These are phyloP conservation scores for Drosophila koepferae DNA, from an alignment of 2,888 invertebrate species.

Conservation along the genomic window DNA sequence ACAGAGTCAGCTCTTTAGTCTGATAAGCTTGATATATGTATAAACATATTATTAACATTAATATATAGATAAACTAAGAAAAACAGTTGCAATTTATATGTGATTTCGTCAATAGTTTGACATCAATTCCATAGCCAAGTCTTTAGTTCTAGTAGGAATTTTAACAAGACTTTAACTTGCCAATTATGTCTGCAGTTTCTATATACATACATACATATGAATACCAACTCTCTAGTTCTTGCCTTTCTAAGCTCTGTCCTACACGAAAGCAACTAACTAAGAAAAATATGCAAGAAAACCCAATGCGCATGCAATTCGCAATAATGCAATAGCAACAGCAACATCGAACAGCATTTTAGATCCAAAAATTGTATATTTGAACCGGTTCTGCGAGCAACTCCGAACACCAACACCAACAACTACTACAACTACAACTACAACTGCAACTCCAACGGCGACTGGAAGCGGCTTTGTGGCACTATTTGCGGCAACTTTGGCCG, in stretches of 20 bases:
- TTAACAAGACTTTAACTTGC: neutral
- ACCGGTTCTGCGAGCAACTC: constrained; percentile 63
- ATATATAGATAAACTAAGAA: neutral
- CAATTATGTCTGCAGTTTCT: neutral
- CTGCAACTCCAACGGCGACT: constrained; percentile 17
- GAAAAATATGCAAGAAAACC: constrained; percentile 48
- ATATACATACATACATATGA: neutral
- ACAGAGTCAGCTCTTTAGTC: neutral
- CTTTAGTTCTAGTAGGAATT: constrained; percentile 55
- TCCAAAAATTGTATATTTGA: constrained; percentile 69
- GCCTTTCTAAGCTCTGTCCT: constrained; percentile 35
- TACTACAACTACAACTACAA: neutral
- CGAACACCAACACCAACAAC: constrained; percentile 7
- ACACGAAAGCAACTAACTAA: constrained; percentile 38
- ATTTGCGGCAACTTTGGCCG: constrained; percentile 71
- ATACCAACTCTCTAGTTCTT: constrained; percentile 7
- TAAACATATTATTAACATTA: neutral
- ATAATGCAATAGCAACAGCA: constrained; percentile 47
- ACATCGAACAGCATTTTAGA: constrained; percentile 55
- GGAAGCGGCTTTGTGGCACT: constrained; percentile 48
- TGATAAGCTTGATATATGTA: neutral
- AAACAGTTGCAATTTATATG: neutral
- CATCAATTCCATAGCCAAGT: constrained; percentile 74
- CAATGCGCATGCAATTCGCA: constrained; percentile 65
- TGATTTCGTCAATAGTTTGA: neutral